Percentiles rank a stretch among this genome's conserved stretches.
phyloP scores from a whole-genome alignment of 2,888 invertebrate genomes.

The Agrenia bidenticulata region DNA sequence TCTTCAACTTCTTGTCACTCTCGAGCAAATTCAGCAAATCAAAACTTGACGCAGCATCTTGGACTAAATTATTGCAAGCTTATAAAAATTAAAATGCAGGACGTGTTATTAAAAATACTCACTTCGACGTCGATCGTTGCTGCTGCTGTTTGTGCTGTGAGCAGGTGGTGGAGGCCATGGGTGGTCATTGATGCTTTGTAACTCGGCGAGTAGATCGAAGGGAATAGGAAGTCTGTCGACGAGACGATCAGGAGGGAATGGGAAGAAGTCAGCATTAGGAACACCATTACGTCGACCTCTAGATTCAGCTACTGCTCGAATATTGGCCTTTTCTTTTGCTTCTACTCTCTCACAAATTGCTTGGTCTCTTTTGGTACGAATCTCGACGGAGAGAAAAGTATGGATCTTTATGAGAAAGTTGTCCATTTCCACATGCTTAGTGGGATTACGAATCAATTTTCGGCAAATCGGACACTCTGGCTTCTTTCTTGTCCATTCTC shows the following conservation, averaged over 20 bases:
- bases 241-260: constrained; percentile 18
- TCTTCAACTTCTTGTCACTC: no score
- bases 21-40: background rate
- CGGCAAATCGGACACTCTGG: constrained; percentile 73
- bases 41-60: no score
- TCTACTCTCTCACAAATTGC: constrained; percentile 57
- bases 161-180: constrained; percentile 4
- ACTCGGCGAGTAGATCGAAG: constrained; percentile 25
- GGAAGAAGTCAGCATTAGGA: constrained; percentile 20
- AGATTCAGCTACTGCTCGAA: constrained; percentile 22
- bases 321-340: constrained; percentile 31
- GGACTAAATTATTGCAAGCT: no score
- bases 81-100: no score
- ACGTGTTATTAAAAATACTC: background rate
- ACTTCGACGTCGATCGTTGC: constrained; percentile 26
- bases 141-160: constrained; percentile 3
- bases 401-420: constrained; percentile 72
- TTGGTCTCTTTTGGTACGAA: constrained; percentile 59
- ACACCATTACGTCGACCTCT: constrained; percentile 20
- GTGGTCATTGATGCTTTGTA: constrained; percentile 26
- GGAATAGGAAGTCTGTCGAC: constrained; percentile 9
- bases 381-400: constrained; percentile 48
- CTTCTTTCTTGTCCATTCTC: constrained; percentile 69
- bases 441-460: constrained; percentile 60
- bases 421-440: constrained; percentile 67